phyloP scores from a whole-genome alignment of 2,888 invertebrate genomes.

The Byasa hedistus region DNA sequence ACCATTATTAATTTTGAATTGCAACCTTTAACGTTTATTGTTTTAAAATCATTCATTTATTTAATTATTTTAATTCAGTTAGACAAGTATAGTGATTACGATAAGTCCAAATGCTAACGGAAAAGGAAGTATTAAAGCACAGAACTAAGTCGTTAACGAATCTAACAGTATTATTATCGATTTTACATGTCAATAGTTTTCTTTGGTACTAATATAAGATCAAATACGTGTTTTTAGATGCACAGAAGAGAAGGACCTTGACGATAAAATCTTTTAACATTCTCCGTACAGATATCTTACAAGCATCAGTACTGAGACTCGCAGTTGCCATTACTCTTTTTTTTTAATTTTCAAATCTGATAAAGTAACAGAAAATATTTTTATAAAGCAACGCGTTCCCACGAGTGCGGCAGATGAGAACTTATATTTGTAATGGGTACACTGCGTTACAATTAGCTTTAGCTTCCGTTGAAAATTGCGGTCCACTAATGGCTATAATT shows the following conservation, averaged over 20 bases:
- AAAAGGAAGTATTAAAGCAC: background rate
- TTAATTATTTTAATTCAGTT: background rate
- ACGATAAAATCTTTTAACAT: background rate
- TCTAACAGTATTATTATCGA: background rate
- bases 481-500: conserved; percentile 59
- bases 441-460: conserved; percentile 62
- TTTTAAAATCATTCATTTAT: background rate
- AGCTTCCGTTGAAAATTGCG: conserved; percentile 62
- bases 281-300: conserved; percentile 12
- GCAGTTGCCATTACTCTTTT: conserved; percentile 38
- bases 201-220: background rate
- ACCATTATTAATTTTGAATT: background rate
- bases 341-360: conserved; percentile 53
- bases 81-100: background rate
- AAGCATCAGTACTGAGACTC: conserved; percentile 37
- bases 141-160: background rate
- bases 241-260: background rate
- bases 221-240: background rate
- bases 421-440: conserved; percentile 54
- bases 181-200: background rate
- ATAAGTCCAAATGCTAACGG: background rate
- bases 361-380: conserved; percentile 48
- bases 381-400: conserved; percentile 51
- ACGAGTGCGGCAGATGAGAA: conserved; percentile 62
- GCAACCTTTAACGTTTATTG: background rate